These are phyloP conservation scores for Atta texana DNA, from an alignment of 1,140 invertebrate species.

Conservation along the genomic window DNA sequence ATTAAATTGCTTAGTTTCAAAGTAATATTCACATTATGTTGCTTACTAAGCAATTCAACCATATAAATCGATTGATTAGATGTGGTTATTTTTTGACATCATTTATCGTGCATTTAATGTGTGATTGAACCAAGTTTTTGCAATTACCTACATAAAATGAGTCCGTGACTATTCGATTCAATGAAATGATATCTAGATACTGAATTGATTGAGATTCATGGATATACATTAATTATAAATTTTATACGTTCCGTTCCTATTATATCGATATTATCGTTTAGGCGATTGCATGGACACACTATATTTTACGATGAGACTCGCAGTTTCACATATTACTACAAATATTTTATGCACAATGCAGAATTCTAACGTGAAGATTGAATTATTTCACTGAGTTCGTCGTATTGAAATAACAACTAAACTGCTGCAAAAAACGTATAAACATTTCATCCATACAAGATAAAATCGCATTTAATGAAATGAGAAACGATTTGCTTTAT, in stretches of 20 bases:
- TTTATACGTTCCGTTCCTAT: background rate
- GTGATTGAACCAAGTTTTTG: background rate
- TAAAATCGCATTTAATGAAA: conserved; percentile 6
- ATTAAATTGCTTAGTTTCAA: too few relatives aligned
- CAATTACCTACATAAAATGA: background rate
- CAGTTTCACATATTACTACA: background rate
- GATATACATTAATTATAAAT: background rate
- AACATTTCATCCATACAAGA: background rate
- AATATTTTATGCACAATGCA: conserved; percentile 21
- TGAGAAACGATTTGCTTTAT: conserved; percentile 9
- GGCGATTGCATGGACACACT: conserved; percentile 2
- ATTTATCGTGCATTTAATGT: background rate
- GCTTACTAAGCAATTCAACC: too few relatives aligned
- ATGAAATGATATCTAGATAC: background rate
- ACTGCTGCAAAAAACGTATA: background rate
- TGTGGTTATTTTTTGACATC: background rate
- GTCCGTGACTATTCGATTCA: background rate
- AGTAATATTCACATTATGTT: too few relatives aligned
- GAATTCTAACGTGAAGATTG: conserved; percentile 41
- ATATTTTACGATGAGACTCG: conserved; percentile 6
- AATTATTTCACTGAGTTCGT: conserved; percentile 31
- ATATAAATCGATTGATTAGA: too few relatives aligned
- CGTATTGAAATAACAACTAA: conserved; percentile 1
- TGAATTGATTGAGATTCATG: background rate
- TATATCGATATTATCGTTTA: conserved; percentile 7